These are phyloP conservation scores for Clarias laeviceps DNA, from an alignment of 2,797 vertebrate genomes.

Conservation along the genomic window DNA sequence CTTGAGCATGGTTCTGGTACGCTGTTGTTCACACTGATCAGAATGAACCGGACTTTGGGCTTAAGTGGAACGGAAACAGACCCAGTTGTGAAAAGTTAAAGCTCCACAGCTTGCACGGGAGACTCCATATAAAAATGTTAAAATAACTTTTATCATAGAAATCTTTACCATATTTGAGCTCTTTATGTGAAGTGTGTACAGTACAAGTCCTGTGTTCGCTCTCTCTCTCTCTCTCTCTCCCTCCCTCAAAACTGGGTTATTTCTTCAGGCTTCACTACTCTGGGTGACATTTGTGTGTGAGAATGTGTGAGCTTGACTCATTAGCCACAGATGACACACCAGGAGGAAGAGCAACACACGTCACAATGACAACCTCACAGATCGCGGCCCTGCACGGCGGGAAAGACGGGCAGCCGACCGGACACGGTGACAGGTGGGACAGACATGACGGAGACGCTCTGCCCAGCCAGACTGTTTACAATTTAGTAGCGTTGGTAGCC, in stretches of 20 bases:
- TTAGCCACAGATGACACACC: slow-evolving; percentile 36
- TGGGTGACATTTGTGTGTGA: not conserved
- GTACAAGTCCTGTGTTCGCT: not conserved
- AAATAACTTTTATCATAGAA: not conserved
- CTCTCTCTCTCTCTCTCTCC: not conserved
- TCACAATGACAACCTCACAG: slow-evolving; percentile 14
- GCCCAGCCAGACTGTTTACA: not conserved
- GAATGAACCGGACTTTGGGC: too few relatives aligned
- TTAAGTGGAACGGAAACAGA: too few relatives aligned
- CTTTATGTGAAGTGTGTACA: not conserved
- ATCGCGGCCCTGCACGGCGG: not conserved
- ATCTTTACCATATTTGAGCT: not conserved
- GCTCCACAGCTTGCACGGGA: not conserved
- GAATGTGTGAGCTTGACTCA: slow-evolving; percentile 12
- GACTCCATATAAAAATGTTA: not conserved
- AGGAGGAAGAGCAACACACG: slow-evolving; percentile 40
- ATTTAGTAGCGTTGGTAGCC: not conserved
- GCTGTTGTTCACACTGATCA: too few relatives aligned
- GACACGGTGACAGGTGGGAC: not conserved
- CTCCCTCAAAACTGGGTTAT: not conserved
- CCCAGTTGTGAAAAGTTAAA: not conserved
- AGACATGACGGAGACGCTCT: not conserved
- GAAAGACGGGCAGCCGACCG: not conserved
- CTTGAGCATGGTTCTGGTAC: too few relatives aligned
- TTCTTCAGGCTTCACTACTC: not conserved